These are phyloP conservation scores for Sorex fumeus DNA, from an alignment of 2,113 vertebrate genomes.

Conservation along the genomic window DNA sequence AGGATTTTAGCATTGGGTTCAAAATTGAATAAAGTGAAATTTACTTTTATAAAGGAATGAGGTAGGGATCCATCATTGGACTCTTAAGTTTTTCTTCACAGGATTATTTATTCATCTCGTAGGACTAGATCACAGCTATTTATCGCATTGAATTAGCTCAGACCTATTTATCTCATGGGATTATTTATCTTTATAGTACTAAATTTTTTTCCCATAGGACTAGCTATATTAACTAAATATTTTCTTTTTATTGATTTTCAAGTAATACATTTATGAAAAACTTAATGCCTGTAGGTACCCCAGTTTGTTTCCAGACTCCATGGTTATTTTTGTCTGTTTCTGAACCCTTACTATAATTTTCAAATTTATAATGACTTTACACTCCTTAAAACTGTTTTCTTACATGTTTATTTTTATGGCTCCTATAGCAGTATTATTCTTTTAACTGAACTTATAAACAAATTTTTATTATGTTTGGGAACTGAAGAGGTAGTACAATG, in stretches of 20 bases:
- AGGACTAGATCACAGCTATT: too few relatives aligned
- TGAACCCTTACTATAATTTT: too few relatives aligned
- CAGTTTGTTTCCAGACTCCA: not conserved
- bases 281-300: not conserved
- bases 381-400: not conserved
- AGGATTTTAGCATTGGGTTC: not conserved
- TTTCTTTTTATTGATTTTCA: slow-evolving; percentile 13
- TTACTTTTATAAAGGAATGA: not conserved
- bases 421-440: too few relatives aligned
- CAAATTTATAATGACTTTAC: not conserved
- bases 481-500: too few relatives aligned
- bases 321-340: not conserved
- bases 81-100: not conserved
- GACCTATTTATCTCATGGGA: too few relatives aligned
- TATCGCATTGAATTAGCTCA: too few relatives aligned
- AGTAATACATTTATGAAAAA: not conserved
- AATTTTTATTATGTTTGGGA: too few relatives aligned
- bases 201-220: too few relatives aligned
- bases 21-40: not conserved
- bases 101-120: too few relatives aligned
- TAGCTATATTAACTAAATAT: not conserved
- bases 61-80: not conserved
- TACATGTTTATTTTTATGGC: too few relatives aligned
- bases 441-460: too few relatives aligned
- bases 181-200: too few relatives aligned